These are phyloP conservation scores for Ormia ochracea DNA, from an alignment of 2,888 invertebrate genomes.

Conservation along the genomic window DNA sequence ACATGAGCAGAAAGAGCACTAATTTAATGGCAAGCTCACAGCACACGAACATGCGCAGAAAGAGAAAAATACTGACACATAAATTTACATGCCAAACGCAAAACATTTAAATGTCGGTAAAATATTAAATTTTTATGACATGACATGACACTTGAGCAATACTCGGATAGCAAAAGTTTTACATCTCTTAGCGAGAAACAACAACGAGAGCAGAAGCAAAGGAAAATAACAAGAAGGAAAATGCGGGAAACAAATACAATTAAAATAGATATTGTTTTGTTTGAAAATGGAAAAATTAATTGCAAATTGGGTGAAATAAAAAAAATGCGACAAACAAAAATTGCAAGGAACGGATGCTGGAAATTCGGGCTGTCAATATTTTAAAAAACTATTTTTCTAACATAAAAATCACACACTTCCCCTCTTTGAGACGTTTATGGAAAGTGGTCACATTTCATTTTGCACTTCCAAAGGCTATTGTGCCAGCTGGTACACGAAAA, in stretches of 20 bases:
- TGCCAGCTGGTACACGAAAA: too few species aligned
- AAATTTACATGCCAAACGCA: conserved; percentile 30
- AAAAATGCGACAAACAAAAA: too few species aligned
- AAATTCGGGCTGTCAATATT: conserved; percentile 20
- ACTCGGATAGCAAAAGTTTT: background rate
- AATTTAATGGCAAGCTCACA: conserved; percentile 25
- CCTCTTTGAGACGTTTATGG: background rate
- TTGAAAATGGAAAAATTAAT: background rate
- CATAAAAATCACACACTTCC: conserved; percentile 12
- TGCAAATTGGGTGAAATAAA: too few species aligned
- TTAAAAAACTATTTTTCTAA: background rate
- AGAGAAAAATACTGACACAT: background rate
- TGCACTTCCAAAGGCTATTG: background rate
- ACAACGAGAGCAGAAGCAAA: too few species aligned
- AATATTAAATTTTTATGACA: conserved; percentile 53
- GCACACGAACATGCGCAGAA: background rate
- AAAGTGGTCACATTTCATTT: conserved; percentile 13
- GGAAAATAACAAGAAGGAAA: background rate
- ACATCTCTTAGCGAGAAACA: background rate
- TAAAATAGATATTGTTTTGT: conserved; percentile 28
- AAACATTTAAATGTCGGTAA: conserved; percentile 42
- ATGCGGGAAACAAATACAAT: conserved; percentile 16
- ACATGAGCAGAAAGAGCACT: conserved; percentile 41
- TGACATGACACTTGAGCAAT: conserved; percentile 59
- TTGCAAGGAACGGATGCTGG: background rate